These are phyloP conservation scores for Polyommatus iphigenia DNA, from an alignment of 2,888 invertebrate genomes.

Conservation along the genomic window DNA sequence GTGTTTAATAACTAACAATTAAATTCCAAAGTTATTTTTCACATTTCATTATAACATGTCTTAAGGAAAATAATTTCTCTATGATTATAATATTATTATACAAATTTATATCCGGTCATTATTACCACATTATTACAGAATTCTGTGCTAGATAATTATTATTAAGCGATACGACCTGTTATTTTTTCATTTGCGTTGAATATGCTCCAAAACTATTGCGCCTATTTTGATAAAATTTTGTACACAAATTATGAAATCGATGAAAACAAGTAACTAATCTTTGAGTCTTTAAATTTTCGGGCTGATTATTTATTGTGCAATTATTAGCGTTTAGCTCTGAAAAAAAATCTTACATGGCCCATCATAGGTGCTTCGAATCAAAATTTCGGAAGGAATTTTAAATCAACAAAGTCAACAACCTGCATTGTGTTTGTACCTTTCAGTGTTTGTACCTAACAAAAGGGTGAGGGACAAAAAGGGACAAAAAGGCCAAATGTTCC, in stretches of 20 bases:
- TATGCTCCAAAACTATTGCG: no score
- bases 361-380: conserved; percentile 42
- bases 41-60: neutral
- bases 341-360: neutral
- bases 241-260: no score
- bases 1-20: neutral
- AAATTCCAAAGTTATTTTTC: neutral
- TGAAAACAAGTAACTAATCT: no score
- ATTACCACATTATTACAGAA: conserved; percentile 46
- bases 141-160: no score
- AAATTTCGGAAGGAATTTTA: conserved; percentile 45
- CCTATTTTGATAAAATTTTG: no score
- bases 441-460: conserved; percentile 61
- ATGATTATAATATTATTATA: no score
- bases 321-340: neutral
- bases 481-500: neutral
- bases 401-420: conserved; percentile 60
- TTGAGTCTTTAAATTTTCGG: no score
- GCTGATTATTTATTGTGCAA: no score
- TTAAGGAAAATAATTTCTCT: no score
- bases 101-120: conserved; percentile 37
- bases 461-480: neutral
- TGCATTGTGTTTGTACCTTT: conserved; percentile 47
- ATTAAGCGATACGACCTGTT: no score
- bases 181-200: no score